A percentile compares a stretch with the other conserved stretches of the same genome.
These are phyloP conservation scores for Hormiphora californensis DNA, from an alignment of 37 sponge, comb jelly and placozoan genomes.

Conservation along the genomic window DNA sequence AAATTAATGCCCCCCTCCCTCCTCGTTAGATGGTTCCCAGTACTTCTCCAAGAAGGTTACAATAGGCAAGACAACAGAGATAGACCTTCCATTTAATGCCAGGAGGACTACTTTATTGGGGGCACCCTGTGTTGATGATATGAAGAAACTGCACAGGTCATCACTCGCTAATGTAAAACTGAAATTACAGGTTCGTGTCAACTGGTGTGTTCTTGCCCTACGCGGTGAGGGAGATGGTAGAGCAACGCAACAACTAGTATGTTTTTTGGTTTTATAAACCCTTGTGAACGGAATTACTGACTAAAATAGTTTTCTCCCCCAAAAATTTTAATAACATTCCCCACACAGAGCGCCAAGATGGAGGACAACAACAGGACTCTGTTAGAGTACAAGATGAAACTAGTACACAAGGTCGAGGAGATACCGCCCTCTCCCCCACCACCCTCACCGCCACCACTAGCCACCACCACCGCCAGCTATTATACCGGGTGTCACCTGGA, in stretches of 20 bases:
- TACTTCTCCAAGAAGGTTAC: slow-evolving; percentile 5
- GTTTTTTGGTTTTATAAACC: not conserved
- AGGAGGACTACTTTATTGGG: slow-evolving; percentile 28
- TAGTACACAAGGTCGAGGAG: too few relatives aligned
- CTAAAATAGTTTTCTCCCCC: not conserved
- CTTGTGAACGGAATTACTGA: not conserved
- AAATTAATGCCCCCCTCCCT: not conserved
- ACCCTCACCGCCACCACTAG: not conserved
- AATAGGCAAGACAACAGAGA: slow-evolving; percentile 38
- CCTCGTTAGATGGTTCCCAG: not conserved
- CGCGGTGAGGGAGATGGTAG: not conserved
- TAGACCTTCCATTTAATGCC: slow-evolving; percentile 35
- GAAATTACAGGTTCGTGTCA: not conserved
- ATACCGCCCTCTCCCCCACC: not conserved
- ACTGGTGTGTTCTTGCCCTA: too few relatives aligned
- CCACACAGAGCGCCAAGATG: slow-evolving; percentile 11
- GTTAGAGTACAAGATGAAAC: slow-evolving; percentile 54
- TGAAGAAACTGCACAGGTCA: not conserved
- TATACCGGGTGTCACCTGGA: not conserved
- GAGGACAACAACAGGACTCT: slow-evolving; percentile 41
- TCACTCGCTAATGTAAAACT: slow-evolving; percentile 40
- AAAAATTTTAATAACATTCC: not conserved
- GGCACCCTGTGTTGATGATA: not conserved
- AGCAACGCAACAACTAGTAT: not conserved
- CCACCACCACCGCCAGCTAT: not conserved